These are phyloP conservation scores for Diploscapter pachys DNA, from an alignment of 1,140 invertebrate species.

Conservation along the genomic window DNA sequence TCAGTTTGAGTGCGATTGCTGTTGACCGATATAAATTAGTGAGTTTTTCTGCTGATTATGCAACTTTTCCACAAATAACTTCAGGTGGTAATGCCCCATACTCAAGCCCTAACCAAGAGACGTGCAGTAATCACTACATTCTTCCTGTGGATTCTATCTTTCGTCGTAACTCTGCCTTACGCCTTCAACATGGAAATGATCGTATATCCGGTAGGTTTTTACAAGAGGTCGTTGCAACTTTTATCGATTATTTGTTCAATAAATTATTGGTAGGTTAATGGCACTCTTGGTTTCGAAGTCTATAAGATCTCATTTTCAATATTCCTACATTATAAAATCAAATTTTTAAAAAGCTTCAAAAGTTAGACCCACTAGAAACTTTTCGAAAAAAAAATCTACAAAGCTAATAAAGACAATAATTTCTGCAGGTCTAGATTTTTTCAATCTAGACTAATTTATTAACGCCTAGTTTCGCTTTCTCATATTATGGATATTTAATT, in stretches of 20 bases:
- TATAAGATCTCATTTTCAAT: too few relatives aligned
- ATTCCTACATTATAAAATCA: too few relatives aligned
- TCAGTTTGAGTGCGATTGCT: conserved; percentile 58
- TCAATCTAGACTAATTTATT: too few relatives aligned
- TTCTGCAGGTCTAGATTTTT: too few relatives aligned
- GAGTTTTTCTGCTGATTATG: conserved; percentile 3
- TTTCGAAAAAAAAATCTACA: too few relatives aligned
- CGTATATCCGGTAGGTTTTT: conserved; percentile 30
- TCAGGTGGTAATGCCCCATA: conserved; percentile 69
- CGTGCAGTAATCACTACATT: conserved; percentile 35
- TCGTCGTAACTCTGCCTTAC: conserved; percentile 52
- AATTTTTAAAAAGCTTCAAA: too few relatives aligned
- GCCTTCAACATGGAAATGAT: conserved; percentile 50
- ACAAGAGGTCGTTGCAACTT: neutral
- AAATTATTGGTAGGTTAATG: too few relatives aligned
- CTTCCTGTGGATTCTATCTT: conserved; percentile 49
- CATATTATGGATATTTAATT: too few relatives aligned
- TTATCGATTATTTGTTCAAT: neutral
- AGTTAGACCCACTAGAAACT: too few relatives aligned
- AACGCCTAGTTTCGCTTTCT: too few relatives aligned
- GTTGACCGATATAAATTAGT: conserved; percentile 53
- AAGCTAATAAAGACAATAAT: too few relatives aligned
- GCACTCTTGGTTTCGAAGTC: too few relatives aligned
- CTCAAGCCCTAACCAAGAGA: conserved; percentile 20
- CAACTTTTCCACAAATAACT: conserved; percentile 76